These are phyloP conservation scores for Rhynchomys soricoides DNA, from an alignment of 2,113 vertebrate species.

Conservation along the genomic window DNA sequence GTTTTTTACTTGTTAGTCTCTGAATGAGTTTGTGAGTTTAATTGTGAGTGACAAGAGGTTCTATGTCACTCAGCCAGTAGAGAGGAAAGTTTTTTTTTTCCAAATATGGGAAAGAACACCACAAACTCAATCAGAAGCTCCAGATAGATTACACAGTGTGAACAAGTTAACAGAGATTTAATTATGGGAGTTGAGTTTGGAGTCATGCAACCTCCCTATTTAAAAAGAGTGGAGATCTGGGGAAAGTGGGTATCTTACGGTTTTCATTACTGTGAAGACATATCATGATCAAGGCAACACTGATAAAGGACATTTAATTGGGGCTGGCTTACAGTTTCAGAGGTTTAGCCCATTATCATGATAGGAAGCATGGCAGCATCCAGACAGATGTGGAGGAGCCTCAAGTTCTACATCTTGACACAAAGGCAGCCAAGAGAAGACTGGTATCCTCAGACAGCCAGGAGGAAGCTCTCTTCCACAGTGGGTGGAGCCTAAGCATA, in stretches of 20 bases:
- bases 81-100: not conserved
- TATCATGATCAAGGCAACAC: too few species aligned
- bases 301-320: too few species aligned
- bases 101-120: not conserved
- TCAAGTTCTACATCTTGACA: too few species aligned
- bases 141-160: not conserved
- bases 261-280: too few species aligned
- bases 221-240: not conserved
- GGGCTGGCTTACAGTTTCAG: too few species aligned
- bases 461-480: too few species aligned
- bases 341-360: too few species aligned
- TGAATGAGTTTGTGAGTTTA: not conserved
- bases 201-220: not conserved
- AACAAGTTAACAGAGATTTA: not conserved
- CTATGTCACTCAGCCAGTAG: not conserved
- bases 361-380: too few species aligned
- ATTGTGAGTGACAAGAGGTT: not conserved
- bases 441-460: too few species aligned
- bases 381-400: too few species aligned
- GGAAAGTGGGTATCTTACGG: not conserved
- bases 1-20: not conserved
- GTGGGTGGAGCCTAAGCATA: too few species aligned
- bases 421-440: too few species aligned
- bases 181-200: not conserved
- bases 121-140: not conserved